phyloP scores from a whole-genome alignment of 2,888 invertebrate genomes.

The Spisula solida region DNA sequence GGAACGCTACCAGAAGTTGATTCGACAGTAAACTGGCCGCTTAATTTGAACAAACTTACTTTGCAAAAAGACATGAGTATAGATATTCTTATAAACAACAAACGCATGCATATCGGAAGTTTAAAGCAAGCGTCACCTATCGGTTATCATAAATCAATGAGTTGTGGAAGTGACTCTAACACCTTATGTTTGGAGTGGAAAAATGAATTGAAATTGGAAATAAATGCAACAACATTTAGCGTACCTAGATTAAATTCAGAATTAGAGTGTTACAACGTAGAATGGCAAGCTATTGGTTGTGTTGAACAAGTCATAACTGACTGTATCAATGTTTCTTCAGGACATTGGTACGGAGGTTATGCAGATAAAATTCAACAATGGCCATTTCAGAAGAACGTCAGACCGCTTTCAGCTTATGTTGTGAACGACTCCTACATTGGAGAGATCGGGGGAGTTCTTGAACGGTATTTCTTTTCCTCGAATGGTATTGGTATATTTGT shows the following conservation, averaged over 20 bases:
- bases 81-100: background rate
- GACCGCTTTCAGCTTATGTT: slow-evolving; percentile 77
- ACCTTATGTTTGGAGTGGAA: slow-evolving; percentile 28
- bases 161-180: background rate
- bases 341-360: slow-evolving; percentile 94
- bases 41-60: background rate
- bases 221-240: background rate
- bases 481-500: slow-evolving; percentile 91
- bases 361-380: slow-evolving; percentile 93
- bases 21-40: background rate
- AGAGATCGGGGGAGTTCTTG: slow-evolving; percentile 87
- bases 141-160: background rate
- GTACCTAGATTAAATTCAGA: background rate
- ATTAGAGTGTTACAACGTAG: slow-evolving; percentile 72
- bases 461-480: slow-evolving; percentile 90
- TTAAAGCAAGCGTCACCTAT: background rate
- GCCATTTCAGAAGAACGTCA: slow-evolving; percentile 91
- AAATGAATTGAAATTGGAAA: slow-evolving; percentile 24
- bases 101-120: background rate
- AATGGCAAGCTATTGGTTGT: slow-evolving; percentile 73
- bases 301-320: slow-evolving; percentile 74
- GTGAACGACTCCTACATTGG: slow-evolving; percentile 76
- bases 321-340: slow-evolving; percentile 74
- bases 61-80: background rate
- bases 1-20: slow-evolving; percentile 19